Evolutionary conservation across 92 coral and sea anemone species (phyloP).

Genomic region (Siderastrea radians): DNA sequence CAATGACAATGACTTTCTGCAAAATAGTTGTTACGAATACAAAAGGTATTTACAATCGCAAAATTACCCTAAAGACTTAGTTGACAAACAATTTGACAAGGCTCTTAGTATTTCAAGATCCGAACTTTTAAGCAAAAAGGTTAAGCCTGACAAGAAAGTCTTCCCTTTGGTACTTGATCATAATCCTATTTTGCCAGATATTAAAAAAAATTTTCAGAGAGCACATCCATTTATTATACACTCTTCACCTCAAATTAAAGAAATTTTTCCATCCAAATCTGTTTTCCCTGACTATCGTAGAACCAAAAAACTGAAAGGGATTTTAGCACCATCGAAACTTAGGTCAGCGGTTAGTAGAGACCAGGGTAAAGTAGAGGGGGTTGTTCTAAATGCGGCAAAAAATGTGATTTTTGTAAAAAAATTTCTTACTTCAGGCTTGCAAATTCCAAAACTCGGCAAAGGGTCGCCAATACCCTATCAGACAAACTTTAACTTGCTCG

Average conservation of each 20-base stretch:
- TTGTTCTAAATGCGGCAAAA: constrained; percentile 15
- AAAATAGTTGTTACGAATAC: constrained; percentile 22
- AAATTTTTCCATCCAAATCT: constrained; percentile 37
- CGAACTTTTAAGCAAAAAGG: constrained; percentile 6
- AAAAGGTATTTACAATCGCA: constrained; percentile 27
- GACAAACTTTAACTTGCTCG: not conserved
- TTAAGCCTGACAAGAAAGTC: not conserved
- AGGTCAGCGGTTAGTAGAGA: constrained; percentile 1
- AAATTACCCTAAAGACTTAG: constrained; percentile 6
- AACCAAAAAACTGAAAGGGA: constrained; percentile 34
- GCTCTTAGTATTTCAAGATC: constrained; percentile 3
- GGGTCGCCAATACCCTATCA: constrained; percentile 3
- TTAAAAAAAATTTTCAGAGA: not conserved
- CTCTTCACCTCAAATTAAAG: constrained; percentile 23
- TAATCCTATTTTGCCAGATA: not conserved
- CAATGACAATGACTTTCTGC: not conserved
- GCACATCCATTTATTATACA: not conserved
- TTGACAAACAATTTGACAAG: not conserved
- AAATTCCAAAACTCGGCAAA: constrained; percentile 42
- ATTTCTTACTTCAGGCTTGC: not conserved
- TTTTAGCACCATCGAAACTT: not conserved
- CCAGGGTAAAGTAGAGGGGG: not conserved
- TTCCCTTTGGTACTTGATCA: not conserved
- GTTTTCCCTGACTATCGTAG: constrained; percentile 32
- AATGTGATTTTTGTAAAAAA: constrained; percentile 27